These are phyloP conservation scores for Pomacea canaliculata DNA, from an alignment of 2,888 invertebrate species.

Conservation along the genomic window DNA sequence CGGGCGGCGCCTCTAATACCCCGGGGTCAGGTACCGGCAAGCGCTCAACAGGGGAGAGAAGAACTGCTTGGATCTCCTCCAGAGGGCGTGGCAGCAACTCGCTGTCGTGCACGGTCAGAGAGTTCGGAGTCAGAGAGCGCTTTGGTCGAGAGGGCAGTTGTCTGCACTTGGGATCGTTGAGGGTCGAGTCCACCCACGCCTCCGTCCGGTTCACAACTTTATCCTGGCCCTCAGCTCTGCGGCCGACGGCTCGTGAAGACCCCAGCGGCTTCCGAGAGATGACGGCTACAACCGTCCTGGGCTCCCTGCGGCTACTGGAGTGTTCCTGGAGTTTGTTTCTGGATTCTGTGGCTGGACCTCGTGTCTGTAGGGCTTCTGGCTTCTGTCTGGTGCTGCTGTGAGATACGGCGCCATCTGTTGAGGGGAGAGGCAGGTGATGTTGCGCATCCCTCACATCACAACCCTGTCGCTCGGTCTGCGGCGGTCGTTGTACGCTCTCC, in stretches of 20 bases:
- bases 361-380: too few relatives aligned
- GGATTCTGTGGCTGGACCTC: constrained; percentile 38
- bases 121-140: constrained; percentile 53
- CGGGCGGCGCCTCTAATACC: constrained; percentile 57
- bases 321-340: constrained; percentile 28
- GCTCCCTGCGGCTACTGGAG: neutral
- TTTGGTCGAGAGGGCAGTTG: constrained; percentile 33
- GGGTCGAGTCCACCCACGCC: constrained; percentile 58
- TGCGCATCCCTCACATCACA: neutral
- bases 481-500: neutral
- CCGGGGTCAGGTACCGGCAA: constrained; percentile 38
- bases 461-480: neutral
- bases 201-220: constrained; percentile 48
- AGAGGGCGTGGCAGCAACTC: constrained; percentile 51
- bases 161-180: constrained; percentile 46
- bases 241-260: neutral
- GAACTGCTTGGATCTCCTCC: constrained; percentile 49
- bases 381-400: too few relatives aligned
- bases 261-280: constrained; percentile 1
- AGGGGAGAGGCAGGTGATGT: too few relatives aligned
- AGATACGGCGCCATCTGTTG: too few relatives aligned
- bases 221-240: neutral
- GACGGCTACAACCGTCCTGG: neutral
- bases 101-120: constrained; percentile 41
- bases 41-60: constrained; percentile 22